Conservation (phyloP, 2,888 invertebrate genomes). For the Allophyes oxyacanthae region DNA sequence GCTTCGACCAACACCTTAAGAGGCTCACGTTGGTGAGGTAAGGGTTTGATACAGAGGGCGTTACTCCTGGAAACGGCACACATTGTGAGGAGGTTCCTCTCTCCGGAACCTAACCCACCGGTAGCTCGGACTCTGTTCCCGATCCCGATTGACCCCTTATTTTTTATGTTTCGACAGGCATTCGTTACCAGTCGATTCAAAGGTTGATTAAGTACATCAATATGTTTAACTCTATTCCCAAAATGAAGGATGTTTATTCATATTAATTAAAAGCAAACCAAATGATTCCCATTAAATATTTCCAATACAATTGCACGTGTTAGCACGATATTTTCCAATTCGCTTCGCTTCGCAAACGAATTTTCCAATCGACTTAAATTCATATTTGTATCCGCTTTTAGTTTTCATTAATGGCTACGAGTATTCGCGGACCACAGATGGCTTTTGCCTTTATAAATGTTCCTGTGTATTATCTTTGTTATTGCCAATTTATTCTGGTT, state of each 20-base stretch:
- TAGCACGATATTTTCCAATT: conserved; percentile 29
- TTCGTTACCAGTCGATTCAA: too few relatives aligned
- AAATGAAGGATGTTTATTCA: neutral
- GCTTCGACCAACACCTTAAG: too few relatives aligned
- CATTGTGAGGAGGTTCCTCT: too few relatives aligned
- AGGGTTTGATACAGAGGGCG: too few relatives aligned
- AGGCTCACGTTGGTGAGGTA: too few relatives aligned
- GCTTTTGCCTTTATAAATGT: conserved; percentile 35
- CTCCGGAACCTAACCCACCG: too few relatives aligned
- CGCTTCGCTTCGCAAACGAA: conserved; percentile 23
- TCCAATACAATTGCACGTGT: conserved; percentile 15
- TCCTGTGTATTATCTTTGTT: conserved; percentile 34
- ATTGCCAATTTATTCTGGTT: conserved; percentile 19
- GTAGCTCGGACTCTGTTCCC: too few relatives aligned
- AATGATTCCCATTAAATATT: conserved; percentile 25
- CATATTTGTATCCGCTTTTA: conserved; percentile 54
- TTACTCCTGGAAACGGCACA: too few relatives aligned
- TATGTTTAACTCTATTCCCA: neutral
- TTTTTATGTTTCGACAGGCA: too few relatives aligned
- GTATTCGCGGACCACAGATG: conserved; percentile 45
- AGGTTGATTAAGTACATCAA: too few relatives aligned
- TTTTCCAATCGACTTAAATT: conserved; percentile 51
- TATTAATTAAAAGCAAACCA: conserved; percentile 22
- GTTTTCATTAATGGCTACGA: conserved; percentile 51
- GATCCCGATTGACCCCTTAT: too few relatives aligned